A percentile compares a stretch with the other conserved stretches of the same genome.
These are phyloP conservation scores for Bos indicus DNA, from an alignment of 2,113 vertebrate species.

Conservation along the genomic window DNA sequence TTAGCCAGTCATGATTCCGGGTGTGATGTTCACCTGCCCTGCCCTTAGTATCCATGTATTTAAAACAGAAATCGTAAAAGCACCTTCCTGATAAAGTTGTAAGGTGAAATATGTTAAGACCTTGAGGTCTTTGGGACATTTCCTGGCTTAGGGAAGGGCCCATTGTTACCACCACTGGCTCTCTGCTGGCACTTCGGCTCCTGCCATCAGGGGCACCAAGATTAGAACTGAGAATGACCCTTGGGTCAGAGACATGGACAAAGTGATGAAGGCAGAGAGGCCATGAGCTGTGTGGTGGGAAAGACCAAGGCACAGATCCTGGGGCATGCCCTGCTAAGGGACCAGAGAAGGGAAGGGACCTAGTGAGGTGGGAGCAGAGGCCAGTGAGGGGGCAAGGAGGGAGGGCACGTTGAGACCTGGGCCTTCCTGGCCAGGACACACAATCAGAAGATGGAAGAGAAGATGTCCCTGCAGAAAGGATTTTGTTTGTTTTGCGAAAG, in stretches of 20 bases:
- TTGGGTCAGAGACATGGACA: background rate
- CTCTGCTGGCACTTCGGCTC: accelerated
- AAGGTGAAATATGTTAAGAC: background rate
- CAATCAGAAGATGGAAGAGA: background rate
- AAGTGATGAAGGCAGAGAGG: background rate
- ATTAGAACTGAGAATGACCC: accelerated
- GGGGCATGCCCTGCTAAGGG: background rate
- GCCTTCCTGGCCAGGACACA: background rate
- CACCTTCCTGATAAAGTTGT: background rate
- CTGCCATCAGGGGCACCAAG: background rate
- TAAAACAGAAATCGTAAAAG: background rate
- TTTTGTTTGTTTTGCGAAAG: background rate
- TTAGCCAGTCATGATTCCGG: background rate
- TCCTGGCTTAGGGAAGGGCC: background rate
- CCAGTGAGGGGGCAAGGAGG: background rate
- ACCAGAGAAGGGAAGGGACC: accelerated
- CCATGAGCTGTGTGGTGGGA: background rate
- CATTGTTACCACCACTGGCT: accelerated
- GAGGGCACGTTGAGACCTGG: accelerated
- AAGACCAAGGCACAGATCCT: background rate
- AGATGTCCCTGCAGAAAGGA: background rate
- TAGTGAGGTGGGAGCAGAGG: background rate
- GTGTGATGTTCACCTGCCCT: background rate
- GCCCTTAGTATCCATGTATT: accelerated
- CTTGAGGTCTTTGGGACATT: background rate